phyloP scores from a whole-genome alignment of 2,888 invertebrate species.

The Drosophila borborema region DNA sequence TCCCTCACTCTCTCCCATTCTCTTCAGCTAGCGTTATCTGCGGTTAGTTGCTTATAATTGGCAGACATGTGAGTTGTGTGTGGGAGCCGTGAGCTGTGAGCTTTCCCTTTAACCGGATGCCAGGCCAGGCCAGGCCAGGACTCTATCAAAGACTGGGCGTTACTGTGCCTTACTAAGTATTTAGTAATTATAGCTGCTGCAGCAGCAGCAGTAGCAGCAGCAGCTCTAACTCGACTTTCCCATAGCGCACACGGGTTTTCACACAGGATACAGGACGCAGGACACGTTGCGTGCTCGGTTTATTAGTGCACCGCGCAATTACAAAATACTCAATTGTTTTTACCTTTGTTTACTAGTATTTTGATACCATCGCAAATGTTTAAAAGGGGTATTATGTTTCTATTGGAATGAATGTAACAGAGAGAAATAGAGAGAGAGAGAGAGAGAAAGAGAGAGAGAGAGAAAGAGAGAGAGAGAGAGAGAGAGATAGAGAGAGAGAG shows the following conservation, averaged over 20 bases:
- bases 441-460: not conserved
- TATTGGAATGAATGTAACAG: not conserved
- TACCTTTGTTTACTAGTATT: conserved; percentile 21
- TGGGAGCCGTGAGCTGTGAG: conserved; percentile 52
- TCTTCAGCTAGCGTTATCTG: conserved; percentile 59
- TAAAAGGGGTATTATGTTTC: conserved; percentile 7
- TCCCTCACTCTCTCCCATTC: not conserved
- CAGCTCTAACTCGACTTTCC: conserved; percentile 47
- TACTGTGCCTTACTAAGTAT: conserved; percentile 48
- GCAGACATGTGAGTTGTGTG: conserved; percentile 72
- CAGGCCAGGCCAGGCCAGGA: conserved; percentile 10
- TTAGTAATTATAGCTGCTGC: conserved; percentile 54
- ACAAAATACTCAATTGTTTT: conserved; percentile 59
- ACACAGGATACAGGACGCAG: conserved; percentile 35
- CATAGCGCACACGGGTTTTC: conserved; percentile 66
- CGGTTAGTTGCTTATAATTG: conserved; percentile 79
- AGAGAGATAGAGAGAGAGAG: not conserved
- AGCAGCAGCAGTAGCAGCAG: conserved; percentile 21
- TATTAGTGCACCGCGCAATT: conserved; percentile 67
- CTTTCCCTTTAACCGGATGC: conserved; percentile 66
- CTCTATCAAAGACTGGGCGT: conserved; percentile 11
- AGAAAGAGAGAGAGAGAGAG: too few species aligned
- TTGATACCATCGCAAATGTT: conserved; percentile 4
- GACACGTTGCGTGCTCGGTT: conserved; percentile 64
- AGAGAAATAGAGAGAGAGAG: not conserved